Evolutionary conservation across 2,888 invertebrate species (phyloP), one percentile per base, ranked within the genome.

Genomic region (Homarus gammarus): DNA sequence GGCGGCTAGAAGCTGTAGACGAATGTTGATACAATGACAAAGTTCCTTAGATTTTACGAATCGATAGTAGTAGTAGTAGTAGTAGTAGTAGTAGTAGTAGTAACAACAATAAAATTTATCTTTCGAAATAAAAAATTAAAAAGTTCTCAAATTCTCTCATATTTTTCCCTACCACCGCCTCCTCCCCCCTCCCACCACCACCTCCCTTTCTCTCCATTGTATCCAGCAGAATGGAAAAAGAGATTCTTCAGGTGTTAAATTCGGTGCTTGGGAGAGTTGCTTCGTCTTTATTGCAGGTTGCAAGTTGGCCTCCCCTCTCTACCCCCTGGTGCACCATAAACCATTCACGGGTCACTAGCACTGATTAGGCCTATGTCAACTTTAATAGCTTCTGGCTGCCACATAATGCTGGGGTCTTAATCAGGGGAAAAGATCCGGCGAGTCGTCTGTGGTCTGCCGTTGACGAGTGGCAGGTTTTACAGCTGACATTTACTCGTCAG

Each of bases 331-430:
- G 27, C 70, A 31, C 73, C 73, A 73, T 73, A 36, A 73, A 73
- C 73, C 73, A 33, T 73, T 73, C 73, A 36, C 40, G 38, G 40
- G 27, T n/a, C 73, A 40, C 73, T 27, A 40, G 36, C 38, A 73
- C 73, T 73, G 73, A 36, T 33, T 73, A 73, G 73, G 73, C 73
- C 73, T 73, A 73, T n/a, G 38, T 73, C 73, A 73, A 38, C 73
- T 73, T 78, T 78, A 36, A 78, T 51, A 22, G 51, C 51, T 78
- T 51, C 51, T 78, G 78, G 51, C 51, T 51, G 78, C 78, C 77
- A 77, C 77, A 77, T 77, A 77, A 77, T 77, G 27, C 77, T 22
- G 22, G 44, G 22, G n/a, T 77, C 77, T 77, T 77, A 77, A 77
- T 77, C 77, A n/a, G 77, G 44, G 18, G 49, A 15, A 44, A 40